Base-by-base conservation (phyloP, 2,113 vertebrate genomes). In the Capreolus pygargus region DNA sequence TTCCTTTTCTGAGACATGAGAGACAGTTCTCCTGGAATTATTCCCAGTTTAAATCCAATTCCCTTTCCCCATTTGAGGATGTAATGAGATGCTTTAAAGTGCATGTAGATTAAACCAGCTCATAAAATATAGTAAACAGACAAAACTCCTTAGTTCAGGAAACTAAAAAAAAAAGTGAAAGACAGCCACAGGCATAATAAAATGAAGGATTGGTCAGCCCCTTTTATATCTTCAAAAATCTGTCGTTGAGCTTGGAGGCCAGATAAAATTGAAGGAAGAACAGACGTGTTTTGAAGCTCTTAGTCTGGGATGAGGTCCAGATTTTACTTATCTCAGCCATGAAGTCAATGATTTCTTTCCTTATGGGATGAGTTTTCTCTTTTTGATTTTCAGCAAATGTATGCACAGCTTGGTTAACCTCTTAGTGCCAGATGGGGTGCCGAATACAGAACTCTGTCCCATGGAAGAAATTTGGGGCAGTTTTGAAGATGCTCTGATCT, bases 381-480 rank as follows among this genome's bases (percentile, higher is more conserved):
- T 97, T 98, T 96, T 98, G n/a, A 82, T 98, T 95, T 95, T 95
- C 98, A 99, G 99, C 98, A 99, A 99, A 98, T 99, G 99, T 85
- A 88, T 99, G 9, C 99, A 99, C 97, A 99, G 98, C 96, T 99
- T 99, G 98, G 99, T 99, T 98, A 98, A 99, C 96, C 98, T 99
- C 98, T 99, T 99, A 67, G 98, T 99, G 96, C 99, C 99, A 0
- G 98, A 98, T 1, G 99, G 99, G 28, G 82, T 99, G 81, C 98
- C 98, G 11, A 99, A 98, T 97, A 86, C 99, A 98, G 99, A 99
- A 86, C 96, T 98, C 60, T 99, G 92, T 92, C 98, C 99, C 33
- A 98, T 99, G 58, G 98, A 99, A 97, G 99, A 99, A 98, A 98
- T 98, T 60, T 99, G 99, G 99, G 97, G 89, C 92, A 99, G 99